Percentiles rank a stretch among this genome's conserved stretches.
Conservation (phyloP, 2,888 invertebrate species). For the Choreutis nemorana region DNA sequence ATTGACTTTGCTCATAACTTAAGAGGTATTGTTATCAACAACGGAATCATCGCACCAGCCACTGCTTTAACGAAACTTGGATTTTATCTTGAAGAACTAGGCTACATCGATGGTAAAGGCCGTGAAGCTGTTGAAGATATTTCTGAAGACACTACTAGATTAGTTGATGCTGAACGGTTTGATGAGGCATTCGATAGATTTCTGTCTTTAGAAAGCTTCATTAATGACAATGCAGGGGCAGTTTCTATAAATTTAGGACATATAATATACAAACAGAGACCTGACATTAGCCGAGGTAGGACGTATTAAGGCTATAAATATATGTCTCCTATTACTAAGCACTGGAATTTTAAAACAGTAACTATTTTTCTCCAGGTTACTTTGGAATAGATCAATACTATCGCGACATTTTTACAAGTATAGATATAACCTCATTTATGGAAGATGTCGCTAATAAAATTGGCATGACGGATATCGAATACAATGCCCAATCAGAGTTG, state of each 20-base stretch:
- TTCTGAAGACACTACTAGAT: slow-evolving; percentile 52
- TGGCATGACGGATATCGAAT: slow-evolving; percentile 58
- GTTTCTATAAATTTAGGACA: slow-evolving; percentile 75
- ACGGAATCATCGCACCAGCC: slow-evolving; percentile 83
- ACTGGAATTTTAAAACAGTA: too few relatives aligned
- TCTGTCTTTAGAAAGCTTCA: slow-evolving; percentile 63
- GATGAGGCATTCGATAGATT: slow-evolving; percentile 69
- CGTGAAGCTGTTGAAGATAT: slow-evolving; percentile 60
- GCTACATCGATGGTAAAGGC: slow-evolving; percentile 73
- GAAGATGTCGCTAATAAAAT: too few relatives aligned
- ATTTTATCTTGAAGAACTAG: slow-evolving; percentile 57
- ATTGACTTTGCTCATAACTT: slow-evolving; percentile 71
- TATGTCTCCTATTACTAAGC: too few relatives aligned
- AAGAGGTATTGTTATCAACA: slow-evolving; percentile 80
- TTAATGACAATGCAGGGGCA: slow-evolving; percentile 66
- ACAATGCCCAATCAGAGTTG: slow-evolving; percentile 64
- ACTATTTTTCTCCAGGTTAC: slow-evolving; percentile 23
- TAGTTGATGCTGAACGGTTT: slow-evolving; percentile 61
- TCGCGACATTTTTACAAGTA: slow-evolving; percentile 14
- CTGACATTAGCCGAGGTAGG: slow-evolving; percentile 8
- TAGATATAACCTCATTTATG: slow-evolving; percentile 69
- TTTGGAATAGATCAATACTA: slow-evolving; percentile 29
- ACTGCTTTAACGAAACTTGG: slow-evolving; percentile 38
- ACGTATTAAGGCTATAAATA: too few relatives aligned
- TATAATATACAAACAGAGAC: slow-evolving; percentile 37